Evolutionary conservation across 2,113 vertebrate species (phyloP).

Genomic region (Ovibos moschatus): DNA sequence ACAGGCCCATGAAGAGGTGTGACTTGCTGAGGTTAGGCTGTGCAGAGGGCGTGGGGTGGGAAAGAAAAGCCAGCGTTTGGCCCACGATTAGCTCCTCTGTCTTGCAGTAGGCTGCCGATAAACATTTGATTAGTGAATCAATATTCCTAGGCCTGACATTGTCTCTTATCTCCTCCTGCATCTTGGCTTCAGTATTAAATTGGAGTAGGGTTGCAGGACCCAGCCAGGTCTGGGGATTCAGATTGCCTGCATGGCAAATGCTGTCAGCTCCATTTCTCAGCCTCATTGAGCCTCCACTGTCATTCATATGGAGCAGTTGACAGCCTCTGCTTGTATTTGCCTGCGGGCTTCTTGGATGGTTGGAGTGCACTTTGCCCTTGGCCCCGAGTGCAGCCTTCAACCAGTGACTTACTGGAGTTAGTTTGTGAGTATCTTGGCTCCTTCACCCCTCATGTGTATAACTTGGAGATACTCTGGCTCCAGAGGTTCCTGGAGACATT

Average conservation of each 20-base stretch:
- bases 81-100: neutral
- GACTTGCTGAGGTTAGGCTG: neutral
- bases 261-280: neutral
- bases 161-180: neutral
- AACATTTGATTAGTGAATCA: neutral
- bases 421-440: neutral
- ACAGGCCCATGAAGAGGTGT: too few species aligned
- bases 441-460: neutral
- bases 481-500: neutral
- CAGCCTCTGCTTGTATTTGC: neutral
- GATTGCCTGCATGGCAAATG: neutral
- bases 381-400: neutral
- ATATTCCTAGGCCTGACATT: neutral
- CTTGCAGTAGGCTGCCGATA: neutral
- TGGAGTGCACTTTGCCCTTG: neutral
- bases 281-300: neutral
- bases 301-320: rapidly evolving
- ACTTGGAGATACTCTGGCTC: neutral
- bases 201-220: neutral
- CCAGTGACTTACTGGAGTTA: neutral
- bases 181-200: neutral
- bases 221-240: neutral
- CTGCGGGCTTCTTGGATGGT: neutral
- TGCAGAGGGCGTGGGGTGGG: neutral
- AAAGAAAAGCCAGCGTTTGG: neutral